phyloP scores from a whole-genome alignment of 2,113 vertebrate species.

The Macrotus californicus region DNA sequence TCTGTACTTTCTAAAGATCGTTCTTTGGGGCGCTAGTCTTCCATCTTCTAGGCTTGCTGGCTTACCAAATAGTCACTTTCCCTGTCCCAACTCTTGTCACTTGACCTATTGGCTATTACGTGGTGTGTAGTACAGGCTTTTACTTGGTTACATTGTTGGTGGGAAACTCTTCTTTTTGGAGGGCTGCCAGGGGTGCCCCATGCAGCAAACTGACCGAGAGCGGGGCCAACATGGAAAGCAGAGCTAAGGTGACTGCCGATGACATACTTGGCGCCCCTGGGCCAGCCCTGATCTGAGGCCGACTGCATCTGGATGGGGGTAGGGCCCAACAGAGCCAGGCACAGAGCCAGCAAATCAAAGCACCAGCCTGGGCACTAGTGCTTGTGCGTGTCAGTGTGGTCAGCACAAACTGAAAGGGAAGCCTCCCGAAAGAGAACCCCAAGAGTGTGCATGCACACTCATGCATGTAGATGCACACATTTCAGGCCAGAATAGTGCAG shows the following conservation, averaged over 20 bases:
- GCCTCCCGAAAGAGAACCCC: neutral
- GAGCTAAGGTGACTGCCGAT: neutral
- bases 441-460: rapidly evolving
- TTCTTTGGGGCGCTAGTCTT: no score
- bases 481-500: neutral
- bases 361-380: neutral
- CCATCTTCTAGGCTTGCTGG: no score
- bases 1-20: no score
- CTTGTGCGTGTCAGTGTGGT: neutral
- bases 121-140: neutral
- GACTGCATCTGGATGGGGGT: neutral
- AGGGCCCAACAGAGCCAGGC: neutral
- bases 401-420: neutral
- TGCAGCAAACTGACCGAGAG: neutral
- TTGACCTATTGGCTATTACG: no score
- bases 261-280: neutral
- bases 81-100: no score
- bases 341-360: neutral
- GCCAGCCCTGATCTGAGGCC: neutral
- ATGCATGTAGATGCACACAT: rapidly evolving
- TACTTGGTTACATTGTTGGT: neutral
- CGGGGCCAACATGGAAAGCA: neutral
- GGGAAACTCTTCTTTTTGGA: neutral
- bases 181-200: neutral
- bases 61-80: no score